A percentile compares a stretch with the other conserved stretches of the same genome.
Evolutionary conservation across 2,797 vertebrate species (phyloP).

Genomic region (Hydrolagus colliei): DNA sequence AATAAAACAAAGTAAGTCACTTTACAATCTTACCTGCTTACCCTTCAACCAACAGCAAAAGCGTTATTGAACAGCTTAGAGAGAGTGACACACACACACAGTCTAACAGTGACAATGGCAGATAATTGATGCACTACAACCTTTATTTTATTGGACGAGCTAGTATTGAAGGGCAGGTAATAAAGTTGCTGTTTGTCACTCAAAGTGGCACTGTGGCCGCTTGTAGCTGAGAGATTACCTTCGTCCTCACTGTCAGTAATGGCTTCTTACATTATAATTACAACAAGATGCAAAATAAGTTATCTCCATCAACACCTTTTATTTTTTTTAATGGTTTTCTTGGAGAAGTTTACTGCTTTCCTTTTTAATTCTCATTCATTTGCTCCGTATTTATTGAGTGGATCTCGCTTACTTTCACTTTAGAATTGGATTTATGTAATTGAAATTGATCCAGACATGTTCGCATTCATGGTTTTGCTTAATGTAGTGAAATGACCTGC

Average conservation of each 20-base stretch:
- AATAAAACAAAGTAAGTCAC: neutral
- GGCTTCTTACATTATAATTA: neutral
- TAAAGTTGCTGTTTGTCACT: neutral
- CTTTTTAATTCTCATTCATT: neutral
- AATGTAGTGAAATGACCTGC: slow-evolving; percentile 13
- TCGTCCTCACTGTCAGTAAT: no score
- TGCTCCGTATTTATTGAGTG: neutral
- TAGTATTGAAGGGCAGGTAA: neutral
- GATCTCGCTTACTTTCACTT: neutral
- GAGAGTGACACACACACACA: neutral
- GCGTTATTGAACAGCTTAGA: neutral
- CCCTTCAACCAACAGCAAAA: neutral
- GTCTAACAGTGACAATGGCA: neutral
- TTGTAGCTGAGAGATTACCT: neutral
- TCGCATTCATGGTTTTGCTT: neutral
- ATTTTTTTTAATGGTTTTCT: neutral
- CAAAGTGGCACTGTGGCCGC: neutral
- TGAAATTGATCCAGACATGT: neutral
- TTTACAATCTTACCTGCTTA: neutral
- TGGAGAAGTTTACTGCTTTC: neutral
- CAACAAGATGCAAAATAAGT: neutral
- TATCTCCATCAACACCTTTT: neutral
- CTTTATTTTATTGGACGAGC: neutral
- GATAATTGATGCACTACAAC: slow-evolving; percentile 5
- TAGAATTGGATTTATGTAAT: neutral